Evolutionary conservation across 1,140 invertebrate species (phyloP), one percentile per base, ranked within the genome.

Genomic region (Drosophila suzukii): DNA sequence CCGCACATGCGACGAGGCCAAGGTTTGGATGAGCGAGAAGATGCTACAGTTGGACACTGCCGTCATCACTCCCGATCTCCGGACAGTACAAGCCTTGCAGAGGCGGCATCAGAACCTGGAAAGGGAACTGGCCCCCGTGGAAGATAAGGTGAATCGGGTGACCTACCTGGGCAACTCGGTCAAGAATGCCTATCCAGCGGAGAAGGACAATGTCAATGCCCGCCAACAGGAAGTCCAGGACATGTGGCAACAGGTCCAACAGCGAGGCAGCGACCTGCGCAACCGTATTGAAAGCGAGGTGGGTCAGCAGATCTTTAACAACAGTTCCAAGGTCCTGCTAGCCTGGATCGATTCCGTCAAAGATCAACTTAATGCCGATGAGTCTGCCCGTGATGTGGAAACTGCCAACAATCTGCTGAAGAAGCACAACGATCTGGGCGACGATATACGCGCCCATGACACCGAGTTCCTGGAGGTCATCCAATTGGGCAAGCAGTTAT

Each of bases 11-110:
- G 97, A 98, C 81, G 98, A 98, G 91, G 97, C 97, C 0, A 94
- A 96, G 75, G 97, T 98, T 85, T 98, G 98, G 97, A 98, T 99
- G 97, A 93, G 95, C 17, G 98, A 98, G 92, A 98, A 99, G 93
- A 97, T 97, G 93, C 95, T 94, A 15, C 96, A 97, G 81, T 83
- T 97, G 75, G 97, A 98, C 63, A 95, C 94, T 0, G 95, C 95
- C 13, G 95, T 96, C 49, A 93, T 97, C 1, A 97, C 96, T 0
- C 95, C 96, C 4, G 98, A 98, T 93, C 93, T 98, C 32, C 96
- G 97, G 91, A 98, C 97, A 0, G 97, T 98, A 0, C 97, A 98
- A 90, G 97, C 97, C 6, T 91, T 98, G 46, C 97, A 98, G 92
- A 93, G 98, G 12, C 93, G 96, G 30, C 98, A 98, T 93, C 96